Conservation (phyloP, 2,797 vertebrate genomes). For the Notoglanidium macrostoma region DNA sequence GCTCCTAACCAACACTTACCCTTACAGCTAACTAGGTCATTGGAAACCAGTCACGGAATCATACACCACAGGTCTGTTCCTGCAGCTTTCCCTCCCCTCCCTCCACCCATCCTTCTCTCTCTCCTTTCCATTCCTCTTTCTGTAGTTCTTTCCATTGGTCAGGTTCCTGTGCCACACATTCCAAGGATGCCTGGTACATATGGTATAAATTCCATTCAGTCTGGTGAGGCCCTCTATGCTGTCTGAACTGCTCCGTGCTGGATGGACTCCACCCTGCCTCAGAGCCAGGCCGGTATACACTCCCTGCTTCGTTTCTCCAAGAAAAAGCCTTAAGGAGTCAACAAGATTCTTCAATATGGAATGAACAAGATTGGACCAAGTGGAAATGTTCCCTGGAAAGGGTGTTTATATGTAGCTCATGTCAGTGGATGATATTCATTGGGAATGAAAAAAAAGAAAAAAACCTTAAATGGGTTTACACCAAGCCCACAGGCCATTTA, state of each 20-base stretch:
- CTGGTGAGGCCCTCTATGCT: constrained; percentile 80
- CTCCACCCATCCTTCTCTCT: constrained; percentile 36
- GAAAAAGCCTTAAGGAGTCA: constrained; percentile 23
- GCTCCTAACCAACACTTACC: constrained; percentile 22
- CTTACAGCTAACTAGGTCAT: constrained; percentile 47
- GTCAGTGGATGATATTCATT: constrained; percentile 45
- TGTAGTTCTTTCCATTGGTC: constrained; percentile 75
- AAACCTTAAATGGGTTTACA: constrained; percentile 50
- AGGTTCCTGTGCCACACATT: constrained; percentile 87
- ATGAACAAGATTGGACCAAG: background rate
- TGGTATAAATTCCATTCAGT: constrained; percentile 94
- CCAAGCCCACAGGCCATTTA: constrained; percentile 56
- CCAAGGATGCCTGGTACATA: constrained; percentile 93
- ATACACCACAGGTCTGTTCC: constrained; percentile 56
- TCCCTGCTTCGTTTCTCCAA: constrained; percentile 35
- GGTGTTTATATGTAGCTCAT: constrained; percentile 19
- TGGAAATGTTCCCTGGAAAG: background rate
- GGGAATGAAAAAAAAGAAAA: no score
- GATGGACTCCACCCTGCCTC: constrained; percentile 56
- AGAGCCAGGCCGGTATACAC: constrained; percentile 55
- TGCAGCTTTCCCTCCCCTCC: constrained; percentile 32
- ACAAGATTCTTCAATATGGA: constrained; percentile 33
- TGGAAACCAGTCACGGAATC: constrained; percentile 51
- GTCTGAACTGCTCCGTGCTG: constrained; percentile 71
- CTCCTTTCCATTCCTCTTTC: constrained; percentile 51